Percentiles rank a stretch among this genome's conserved stretches.
These are phyloP conservation scores for Gallinago undulata DNA, from an alignment of 2,113 vertebrate genomes.

Conservation along the genomic window DNA sequence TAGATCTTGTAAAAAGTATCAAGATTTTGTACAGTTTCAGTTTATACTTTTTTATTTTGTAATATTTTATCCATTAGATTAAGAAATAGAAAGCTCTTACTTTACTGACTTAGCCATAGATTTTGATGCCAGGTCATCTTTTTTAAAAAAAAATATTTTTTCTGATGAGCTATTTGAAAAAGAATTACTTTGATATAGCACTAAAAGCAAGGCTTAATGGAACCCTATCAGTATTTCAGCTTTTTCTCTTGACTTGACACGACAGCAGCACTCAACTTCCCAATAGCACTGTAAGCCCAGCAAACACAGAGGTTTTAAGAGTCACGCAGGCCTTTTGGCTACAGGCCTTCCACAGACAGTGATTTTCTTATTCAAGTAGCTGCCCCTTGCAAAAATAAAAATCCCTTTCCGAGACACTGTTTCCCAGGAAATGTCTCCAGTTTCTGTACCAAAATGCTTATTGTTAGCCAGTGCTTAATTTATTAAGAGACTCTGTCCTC, in stretches of 20 bases:
- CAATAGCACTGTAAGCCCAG: not conserved
- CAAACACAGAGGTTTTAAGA: not conserved
- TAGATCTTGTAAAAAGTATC: not conserved
- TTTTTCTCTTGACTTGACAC: not conserved
- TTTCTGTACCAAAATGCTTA: not conserved
- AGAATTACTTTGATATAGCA: not conserved
- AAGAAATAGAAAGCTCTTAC: not conserved
- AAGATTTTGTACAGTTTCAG: not conserved
- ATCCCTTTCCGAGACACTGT: not conserved
- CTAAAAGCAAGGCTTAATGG: not conserved
- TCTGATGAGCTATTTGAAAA: not conserved
- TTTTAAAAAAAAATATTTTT: not conserved
- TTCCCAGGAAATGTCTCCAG: not conserved
- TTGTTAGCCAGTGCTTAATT: not conserved
- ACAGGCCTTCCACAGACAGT: not conserved
- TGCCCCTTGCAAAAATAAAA: not conserved
- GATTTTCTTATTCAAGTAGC: not conserved
- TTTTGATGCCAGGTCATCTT: not conserved
- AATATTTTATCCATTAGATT: not conserved
- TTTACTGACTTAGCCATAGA: not conserved
- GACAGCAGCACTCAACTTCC: not conserved
- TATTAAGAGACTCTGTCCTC: not conserved
- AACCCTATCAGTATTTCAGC: not conserved
- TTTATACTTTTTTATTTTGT: not conserved
- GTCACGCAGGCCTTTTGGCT: not conserved